phyloP scores from a whole-genome alignment of 2,113 vertebrate species.

The Girardinichthys multiradiatus region DNA sequence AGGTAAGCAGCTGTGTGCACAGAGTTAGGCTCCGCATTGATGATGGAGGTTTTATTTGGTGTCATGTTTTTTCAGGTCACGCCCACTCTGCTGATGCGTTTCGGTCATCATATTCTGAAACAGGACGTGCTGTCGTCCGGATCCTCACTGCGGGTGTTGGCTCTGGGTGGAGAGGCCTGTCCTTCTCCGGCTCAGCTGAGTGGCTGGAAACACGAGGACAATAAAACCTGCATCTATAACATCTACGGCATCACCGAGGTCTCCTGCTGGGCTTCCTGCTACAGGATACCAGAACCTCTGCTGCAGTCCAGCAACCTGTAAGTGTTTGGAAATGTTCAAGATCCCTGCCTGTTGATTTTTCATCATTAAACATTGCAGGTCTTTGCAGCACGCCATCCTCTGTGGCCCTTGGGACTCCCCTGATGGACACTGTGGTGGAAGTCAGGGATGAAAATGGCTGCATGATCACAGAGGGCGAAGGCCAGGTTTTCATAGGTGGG shows the following conservation, averaged over 20 bases:
- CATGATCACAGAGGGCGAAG: conserved; percentile 86
- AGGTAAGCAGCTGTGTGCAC: conserved; percentile 76
- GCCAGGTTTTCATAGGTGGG: conserved; percentile 93
- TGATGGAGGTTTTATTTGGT: not conserved
- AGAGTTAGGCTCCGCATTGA: not conserved
- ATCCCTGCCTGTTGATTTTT: not conserved
- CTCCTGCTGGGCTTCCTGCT: conserved; percentile 93
- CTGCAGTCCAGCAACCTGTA: conserved; percentile 51
- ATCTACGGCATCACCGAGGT: conserved; percentile 96
- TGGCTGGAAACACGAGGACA: conserved; percentile 87
- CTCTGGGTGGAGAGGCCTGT: conserved; percentile 92
- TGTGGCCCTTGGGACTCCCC: conserved; percentile 85
- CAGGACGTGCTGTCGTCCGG: conserved; percentile 81
- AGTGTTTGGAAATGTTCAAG: conserved; percentile 22
- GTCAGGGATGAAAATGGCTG: conserved; percentile 83
- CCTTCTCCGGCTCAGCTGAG: conserved; percentile 81
- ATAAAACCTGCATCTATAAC: conserved; percentile 90
- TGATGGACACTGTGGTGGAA: conserved; percentile 88
- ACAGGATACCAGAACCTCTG: conserved; percentile 83
- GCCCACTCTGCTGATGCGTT: conserved; percentile 87
- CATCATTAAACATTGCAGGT: not conserved
- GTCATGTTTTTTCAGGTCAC: conserved; percentile 82
- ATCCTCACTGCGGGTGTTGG: conserved; percentile 88
- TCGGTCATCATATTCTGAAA: conserved; percentile 82
- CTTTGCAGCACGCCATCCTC: conserved; percentile 71